Base-by-base conservation (phyloP, 2,113 vertebrate genomes). In the Raja brachyura region DNA sequence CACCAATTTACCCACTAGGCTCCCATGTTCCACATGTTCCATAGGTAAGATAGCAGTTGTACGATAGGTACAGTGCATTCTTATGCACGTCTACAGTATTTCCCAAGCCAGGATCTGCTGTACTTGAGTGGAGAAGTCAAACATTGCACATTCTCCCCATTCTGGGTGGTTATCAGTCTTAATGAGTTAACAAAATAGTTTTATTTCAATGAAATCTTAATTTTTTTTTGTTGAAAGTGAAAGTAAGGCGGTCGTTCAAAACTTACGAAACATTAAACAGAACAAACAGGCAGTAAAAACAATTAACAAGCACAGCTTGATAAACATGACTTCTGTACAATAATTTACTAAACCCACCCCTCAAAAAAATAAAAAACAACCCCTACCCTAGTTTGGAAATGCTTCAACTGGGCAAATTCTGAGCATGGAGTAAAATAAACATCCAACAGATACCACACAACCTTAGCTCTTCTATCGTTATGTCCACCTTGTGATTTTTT, bases 281-380 rank as follows among this genome's bases (percentile, higher is more conserved):
- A 94, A 96, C 92, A 94, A 95, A 95, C 95, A 75, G 94, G 95
- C 93, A 94, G 93, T 77, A 81, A 56, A 48, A 94, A 93, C 93
- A 94, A 95, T 95, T 94, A 95, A 97, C 97, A 97, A 97, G 97
- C 96, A 97, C 96, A 97, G 97, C 97, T 97, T 97, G 97, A 94
- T 96, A 94, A 96, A 96, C 95, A 93, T 33, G 96, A 96, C 96
- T 95, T 96, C 90, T 92, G 90, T 94, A 96, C 94, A 98, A 97
- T 97, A 97, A 97, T 95, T 98, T 98, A 98, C 95, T 96, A 97
- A 56, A 81, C 86, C 85, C 28, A 90, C 48, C 81, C 73, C 86
- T 70, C 54, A 77, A 22, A 78, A 59, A 78, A 73, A 78, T 39
- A 4, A 93, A 78, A 73, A 75, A 77, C 74, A 85, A 79, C 16